Percentiles rank a stretch among this genome's conserved stretches.
These are phyloP conservation scores for Hypselothyrea guttata DNA, from an alignment of 2,888 invertebrate species.

Conservation along the genomic window DNA sequence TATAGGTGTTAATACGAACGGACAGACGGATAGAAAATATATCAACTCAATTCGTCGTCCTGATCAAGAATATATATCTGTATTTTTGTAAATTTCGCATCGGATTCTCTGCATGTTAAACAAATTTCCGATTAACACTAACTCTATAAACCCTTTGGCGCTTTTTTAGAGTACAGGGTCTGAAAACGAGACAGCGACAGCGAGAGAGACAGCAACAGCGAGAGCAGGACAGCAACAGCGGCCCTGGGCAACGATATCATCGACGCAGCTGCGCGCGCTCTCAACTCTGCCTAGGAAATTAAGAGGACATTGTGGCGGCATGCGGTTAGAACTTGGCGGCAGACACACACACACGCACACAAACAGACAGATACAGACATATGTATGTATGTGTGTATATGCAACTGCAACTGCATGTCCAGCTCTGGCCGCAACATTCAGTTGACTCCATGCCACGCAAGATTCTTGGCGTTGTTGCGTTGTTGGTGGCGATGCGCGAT, in stretches of 20 bases:
- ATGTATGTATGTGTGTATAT: too few species aligned
- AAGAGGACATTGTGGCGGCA: conserved; percentile 78
- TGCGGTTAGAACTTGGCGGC: conserved; percentile 70
- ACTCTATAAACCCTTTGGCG: too few species aligned
- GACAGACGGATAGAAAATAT: too few species aligned
- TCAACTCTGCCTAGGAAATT: conserved; percentile 63
- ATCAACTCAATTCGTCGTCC: too few species aligned
- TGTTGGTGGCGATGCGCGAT: conserved; percentile 68
- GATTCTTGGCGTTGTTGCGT: conserved; percentile 77
- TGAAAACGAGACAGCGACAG: conserved; percentile 13
- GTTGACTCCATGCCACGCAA: conserved; percentile 57
- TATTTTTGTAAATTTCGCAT: too few species aligned
- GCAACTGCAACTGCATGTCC: too few species aligned
- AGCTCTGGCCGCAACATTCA: conserved; percentile 1
- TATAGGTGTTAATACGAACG: too few species aligned
- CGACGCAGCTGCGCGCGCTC: conserved; percentile 55
- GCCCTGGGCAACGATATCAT: conserved; percentile 67
- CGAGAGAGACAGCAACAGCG: conserved; percentile 2
- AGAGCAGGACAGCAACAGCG: conserved; percentile 8
- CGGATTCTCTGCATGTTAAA: too few species aligned
- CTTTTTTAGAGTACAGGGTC: too few species aligned
- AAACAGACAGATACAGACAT: too few species aligned
- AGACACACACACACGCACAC: conserved; percentile 57
- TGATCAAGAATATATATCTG: too few species aligned
- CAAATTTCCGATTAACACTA: too few species aligned